Conservation (phyloP, 2,888 invertebrate genomes). For the Bimastos eiseni region DNA sequence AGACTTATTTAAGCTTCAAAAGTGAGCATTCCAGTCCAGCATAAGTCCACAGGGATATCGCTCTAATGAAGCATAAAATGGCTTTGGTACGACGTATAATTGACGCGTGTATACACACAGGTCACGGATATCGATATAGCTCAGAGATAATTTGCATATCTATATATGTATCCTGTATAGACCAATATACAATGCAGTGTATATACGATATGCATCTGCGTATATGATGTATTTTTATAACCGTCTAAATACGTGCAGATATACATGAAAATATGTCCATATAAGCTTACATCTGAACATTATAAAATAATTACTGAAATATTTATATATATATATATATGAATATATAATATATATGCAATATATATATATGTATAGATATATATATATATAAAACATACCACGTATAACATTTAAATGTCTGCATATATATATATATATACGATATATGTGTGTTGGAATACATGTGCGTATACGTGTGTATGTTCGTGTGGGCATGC, state of each 20-base stretch:
- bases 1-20: not conserved
- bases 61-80: not conserved
- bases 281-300: no score
- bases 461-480: not conserved
- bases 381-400: no score
- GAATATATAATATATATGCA: not conserved
- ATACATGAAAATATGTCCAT: not conserved
- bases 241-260: not conserved
- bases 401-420: no score
- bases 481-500: not conserved
- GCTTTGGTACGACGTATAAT: not conserved
- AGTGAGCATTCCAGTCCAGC: not conserved
- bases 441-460: not conserved
- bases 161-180: not conserved
- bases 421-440: not conserved
- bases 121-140: conserved; percentile 13
- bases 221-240: not conserved
- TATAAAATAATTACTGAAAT: no score
- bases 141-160: not conserved
- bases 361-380: not conserved
- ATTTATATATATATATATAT: not conserved
- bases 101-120: not conserved
- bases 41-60: not conserved
- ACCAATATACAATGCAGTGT: no score
- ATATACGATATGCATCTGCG: not conserved